These are phyloP conservation scores for Chiloscyllium punctatum DNA, from an alignment of 2,797 vertebrate species.

Conservation along the genomic window DNA sequence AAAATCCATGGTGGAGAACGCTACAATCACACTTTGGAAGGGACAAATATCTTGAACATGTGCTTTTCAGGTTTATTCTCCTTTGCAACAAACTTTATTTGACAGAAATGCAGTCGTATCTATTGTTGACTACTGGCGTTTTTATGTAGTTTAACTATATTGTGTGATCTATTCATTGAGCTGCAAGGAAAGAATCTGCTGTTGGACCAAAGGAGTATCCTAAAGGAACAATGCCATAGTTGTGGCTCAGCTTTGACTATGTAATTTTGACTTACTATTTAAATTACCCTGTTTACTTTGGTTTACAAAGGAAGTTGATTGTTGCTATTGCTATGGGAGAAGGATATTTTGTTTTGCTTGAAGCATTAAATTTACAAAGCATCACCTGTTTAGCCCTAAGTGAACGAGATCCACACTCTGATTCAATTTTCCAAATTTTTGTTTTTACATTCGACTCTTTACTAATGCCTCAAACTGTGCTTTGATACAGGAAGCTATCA, in stretches of 20 bases:
- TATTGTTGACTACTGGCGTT: too few relatives aligned
- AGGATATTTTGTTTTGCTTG: background rate
- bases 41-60: background rate
- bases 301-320: background rate
- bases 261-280: background rate
- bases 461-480: too few relatives aligned
- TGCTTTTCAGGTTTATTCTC: background rate
- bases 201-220: background rate
- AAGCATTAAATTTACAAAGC: background rate
- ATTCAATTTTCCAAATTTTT: background rate
- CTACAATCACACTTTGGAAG: background rate
- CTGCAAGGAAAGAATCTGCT: background rate
- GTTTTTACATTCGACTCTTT: too few relatives aligned
- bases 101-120: background rate
- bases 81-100: background rate
- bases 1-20: background rate
- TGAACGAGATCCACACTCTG: background rate
- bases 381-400: background rate
- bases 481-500: background rate
- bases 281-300: background rate
- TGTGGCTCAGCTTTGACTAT: background rate
- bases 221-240: background rate
- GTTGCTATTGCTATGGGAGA: background rate
- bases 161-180: background rate
- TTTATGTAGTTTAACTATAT: background rate